phyloP scores from a whole-genome alignment of 2,888 invertebrate species.

The Scaptomyza polygonia region DNA sequence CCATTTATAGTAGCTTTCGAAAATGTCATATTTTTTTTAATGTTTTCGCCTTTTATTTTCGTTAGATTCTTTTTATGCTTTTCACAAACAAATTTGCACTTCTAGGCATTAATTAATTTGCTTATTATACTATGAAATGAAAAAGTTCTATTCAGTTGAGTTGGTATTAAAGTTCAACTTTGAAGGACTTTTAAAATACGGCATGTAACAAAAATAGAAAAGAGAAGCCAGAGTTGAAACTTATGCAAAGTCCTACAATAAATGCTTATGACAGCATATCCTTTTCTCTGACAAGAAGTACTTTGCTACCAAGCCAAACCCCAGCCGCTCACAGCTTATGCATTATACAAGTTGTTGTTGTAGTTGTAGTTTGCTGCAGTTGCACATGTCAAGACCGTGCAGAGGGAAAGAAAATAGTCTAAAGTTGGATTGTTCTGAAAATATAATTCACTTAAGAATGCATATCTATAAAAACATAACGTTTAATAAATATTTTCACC shows the following conservation, averaged over 20 bases:
- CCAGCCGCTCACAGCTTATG: conserved; percentile 36
- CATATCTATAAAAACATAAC: no score
- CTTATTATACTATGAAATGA: conserved; percentile 47
- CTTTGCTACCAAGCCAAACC: conserved; percentile 27
- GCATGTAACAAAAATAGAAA: background rate
- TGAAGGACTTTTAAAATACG: conserved; percentile 29
- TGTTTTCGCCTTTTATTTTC: conserved; percentile 26
- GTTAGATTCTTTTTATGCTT: conserved; percentile 50
- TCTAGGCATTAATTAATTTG: conserved; percentile 71
- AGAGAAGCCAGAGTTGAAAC: conserved; percentile 28
- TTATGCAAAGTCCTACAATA: conserved; percentile 56
- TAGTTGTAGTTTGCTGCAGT: conserved; percentile 36
- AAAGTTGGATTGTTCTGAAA: conserved; percentile 15
- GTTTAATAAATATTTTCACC: no score
- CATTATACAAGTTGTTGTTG: conserved; percentile 27
- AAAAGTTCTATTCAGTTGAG: conserved; percentile 7
- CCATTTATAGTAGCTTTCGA: conserved; percentile 40
- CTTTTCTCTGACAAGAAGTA: conserved; percentile 68
- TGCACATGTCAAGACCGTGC: conserved; percentile 50
- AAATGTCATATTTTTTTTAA: conserved; percentile 43
- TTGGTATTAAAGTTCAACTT: conserved; percentile 27
- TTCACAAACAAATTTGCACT: conserved; percentile 72
- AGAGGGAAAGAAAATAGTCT: conserved; percentile 13
- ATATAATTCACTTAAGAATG: background rate
- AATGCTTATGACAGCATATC: conserved; percentile 72